These are phyloP conservation scores for Malurus cyaneus DNA, from an alignment of 2,113 vertebrate species.

Conservation along the genomic window DNA sequence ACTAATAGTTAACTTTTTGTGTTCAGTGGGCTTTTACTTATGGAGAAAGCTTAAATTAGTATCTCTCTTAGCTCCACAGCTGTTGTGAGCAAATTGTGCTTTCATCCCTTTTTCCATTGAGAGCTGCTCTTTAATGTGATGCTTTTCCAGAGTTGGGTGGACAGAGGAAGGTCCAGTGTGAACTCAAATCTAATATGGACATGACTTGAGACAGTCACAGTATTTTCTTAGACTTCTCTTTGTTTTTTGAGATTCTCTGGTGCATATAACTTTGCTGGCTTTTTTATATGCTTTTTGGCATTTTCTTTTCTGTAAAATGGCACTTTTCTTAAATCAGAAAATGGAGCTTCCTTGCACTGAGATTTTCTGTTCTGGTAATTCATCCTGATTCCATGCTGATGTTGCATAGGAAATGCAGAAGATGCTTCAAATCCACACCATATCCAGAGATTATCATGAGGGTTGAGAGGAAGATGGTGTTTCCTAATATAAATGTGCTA, in stretches of 20 bases:
- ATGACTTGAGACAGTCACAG: neutral
- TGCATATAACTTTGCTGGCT: neutral
- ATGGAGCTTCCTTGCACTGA: neutral
- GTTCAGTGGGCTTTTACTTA: neutral
- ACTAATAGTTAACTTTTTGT: neutral
- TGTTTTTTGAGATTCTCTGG: neutral
- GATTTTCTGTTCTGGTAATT: neutral
- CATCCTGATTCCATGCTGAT: neutral
- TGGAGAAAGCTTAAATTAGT: neutral
- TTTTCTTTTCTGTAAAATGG: neutral
- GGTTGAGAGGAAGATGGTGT: neutral
- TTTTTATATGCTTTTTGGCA: neutral
- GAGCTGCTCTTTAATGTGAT: rapidly evolving
- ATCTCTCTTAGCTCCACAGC: neutral
- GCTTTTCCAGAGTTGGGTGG: neutral
- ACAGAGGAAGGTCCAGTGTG: neutral
- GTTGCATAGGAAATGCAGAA: neutral
- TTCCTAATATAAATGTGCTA: neutral
- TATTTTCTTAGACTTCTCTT: neutral
- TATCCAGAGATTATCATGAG: neutral
- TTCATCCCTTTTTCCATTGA: rapidly evolving
- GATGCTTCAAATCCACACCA: neutral
- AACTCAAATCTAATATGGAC: neutral
- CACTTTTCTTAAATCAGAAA: neutral
- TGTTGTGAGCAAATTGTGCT: neutral